These are phyloP conservation scores for Oreochromis spilurus DNA, from an alignment of 2,113 vertebrate genomes.

Conservation along the genomic window DNA sequence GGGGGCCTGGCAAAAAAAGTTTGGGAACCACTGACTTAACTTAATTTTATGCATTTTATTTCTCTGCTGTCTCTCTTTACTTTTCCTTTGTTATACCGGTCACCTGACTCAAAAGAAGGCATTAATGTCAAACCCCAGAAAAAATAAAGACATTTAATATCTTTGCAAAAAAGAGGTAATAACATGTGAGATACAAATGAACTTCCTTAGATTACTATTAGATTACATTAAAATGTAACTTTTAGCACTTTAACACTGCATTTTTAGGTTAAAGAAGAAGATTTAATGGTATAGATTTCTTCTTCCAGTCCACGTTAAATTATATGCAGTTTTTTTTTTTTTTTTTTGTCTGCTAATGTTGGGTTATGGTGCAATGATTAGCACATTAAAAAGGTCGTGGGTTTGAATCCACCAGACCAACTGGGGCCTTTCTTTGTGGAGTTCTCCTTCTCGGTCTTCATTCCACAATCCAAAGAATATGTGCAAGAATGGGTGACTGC, in stretches of 20 bases:
- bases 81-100: background rate
- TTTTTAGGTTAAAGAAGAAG: background rate
- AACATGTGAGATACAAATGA: background rate
- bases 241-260: background rate
- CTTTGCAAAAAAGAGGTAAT: background rate
- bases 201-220: background rate
- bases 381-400: rapidly evolving
- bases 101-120: background rate
- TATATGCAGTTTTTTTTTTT: rapidly evolving
- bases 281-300: background rate
- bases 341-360: background rate
- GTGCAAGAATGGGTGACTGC: background rate
- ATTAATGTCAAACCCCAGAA: background rate
- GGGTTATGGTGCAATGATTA: background rate
- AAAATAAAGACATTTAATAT: background rate
- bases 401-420: background rate
- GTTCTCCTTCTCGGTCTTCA: background rate
- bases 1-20: too few species aligned
- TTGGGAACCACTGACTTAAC: background rate
- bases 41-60: background rate
- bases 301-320: background rate
- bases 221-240: too few species aligned
- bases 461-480: background rate
- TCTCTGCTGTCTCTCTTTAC: background rate
- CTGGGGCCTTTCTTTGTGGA: background rate